phyloP scores from a whole-genome alignment of 2,797 vertebrate species.

The Neoniphon sammara region DNA sequence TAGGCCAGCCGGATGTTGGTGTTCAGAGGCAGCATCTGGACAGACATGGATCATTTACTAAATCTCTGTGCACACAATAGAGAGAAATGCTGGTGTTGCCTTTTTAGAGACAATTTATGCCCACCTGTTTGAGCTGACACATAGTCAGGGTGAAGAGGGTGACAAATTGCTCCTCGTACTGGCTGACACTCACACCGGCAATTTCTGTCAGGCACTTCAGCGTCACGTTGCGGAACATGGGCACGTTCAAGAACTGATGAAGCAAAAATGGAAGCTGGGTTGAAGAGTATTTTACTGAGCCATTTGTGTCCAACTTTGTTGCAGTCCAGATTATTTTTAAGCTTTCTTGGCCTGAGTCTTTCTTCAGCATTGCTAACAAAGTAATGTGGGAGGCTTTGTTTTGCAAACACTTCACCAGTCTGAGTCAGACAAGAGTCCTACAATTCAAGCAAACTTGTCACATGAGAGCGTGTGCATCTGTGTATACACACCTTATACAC shows the following conservation, averaged over 20 bases:
- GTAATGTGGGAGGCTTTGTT: neutral
- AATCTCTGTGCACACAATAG: neutral
- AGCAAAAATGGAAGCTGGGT: slow-evolving; percentile 3
- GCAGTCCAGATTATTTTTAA: slow-evolving; percentile 2
- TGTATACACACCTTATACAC: slow-evolving; percentile 91
- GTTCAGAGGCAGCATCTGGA: slow-evolving; percentile 96
- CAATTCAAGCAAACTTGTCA: neutral
- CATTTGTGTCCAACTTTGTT: neutral
- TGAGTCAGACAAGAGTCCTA: neutral
- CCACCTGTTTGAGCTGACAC: slow-evolving; percentile 98
- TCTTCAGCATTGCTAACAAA: slow-evolving; percentile 10
- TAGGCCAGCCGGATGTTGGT: slow-evolving; percentile 96
- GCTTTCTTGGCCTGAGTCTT: neutral
- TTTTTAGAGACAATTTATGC: slow-evolving; percentile 12
- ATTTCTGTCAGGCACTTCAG: slow-evolving; percentile 99
- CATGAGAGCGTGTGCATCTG: neutral
- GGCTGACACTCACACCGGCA: slow-evolving; percentile 96
- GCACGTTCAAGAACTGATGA: slow-evolving; percentile 94
- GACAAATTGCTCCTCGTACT: slow-evolving; percentile 98
- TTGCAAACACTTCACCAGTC: neutral
- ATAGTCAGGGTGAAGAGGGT: slow-evolving; percentile 96
- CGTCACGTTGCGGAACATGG: slow-evolving; percentile 98
- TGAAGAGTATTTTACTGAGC: neutral
- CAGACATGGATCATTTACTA: neutral
- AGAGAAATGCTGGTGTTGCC: no score